These are phyloP conservation scores for Sisyra terminalis DNA, from an alignment of 2,888 invertebrate genomes.

Conservation along the genomic window DNA sequence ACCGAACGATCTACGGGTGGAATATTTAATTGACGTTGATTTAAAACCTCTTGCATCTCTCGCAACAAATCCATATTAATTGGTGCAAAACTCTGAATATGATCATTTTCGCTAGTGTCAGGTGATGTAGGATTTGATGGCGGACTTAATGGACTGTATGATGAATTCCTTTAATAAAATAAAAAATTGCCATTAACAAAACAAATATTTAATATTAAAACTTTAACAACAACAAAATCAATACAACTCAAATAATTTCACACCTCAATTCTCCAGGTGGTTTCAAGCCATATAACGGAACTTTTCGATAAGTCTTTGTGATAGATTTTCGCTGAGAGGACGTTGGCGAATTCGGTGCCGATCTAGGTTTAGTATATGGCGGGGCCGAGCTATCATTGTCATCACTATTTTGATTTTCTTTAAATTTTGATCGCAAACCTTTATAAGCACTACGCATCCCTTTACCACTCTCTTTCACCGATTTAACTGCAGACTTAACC, in stretches of 20 bases:
- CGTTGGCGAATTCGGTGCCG: conserved; percentile 51
- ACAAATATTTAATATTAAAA: conserved; percentile 1
- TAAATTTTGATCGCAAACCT: conserved; percentile 50
- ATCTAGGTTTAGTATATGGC: conserved; percentile 30
- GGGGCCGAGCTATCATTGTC: conserved; percentile 15
- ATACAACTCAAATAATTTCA: conserved; percentile 5
- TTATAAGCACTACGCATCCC: conserved; percentile 65
- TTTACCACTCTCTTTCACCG: conserved; percentile 60
- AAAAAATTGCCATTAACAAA: not conserved
- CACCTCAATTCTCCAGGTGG: conserved; percentile 22
- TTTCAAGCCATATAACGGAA: conserved; percentile 22
- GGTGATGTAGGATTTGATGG: conserved; percentile 35
- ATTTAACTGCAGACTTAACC: conserved; percentile 83
- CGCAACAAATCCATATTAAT: conserved; percentile 43
- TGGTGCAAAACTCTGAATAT: conserved; percentile 23
- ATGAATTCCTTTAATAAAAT: conserved; percentile 2
- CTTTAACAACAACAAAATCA: conserved; percentile 4
- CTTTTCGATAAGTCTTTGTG: conserved; percentile 24
- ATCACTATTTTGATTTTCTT: conserved; percentile 24
- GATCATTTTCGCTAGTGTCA: conserved; percentile 27
- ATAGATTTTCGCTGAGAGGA: conserved; percentile 27
- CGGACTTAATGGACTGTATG: conserved; percentile 27
- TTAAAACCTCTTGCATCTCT: conserved; percentile 44
- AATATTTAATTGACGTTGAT: conserved; percentile 24
- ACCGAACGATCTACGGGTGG: conserved; percentile 48